Percentiles rank a stretch among this genome's conserved stretches.
These are phyloP conservation scores for Murina feae DNA, from an alignment of 2,113 vertebrate species.

Conservation along the genomic window DNA sequence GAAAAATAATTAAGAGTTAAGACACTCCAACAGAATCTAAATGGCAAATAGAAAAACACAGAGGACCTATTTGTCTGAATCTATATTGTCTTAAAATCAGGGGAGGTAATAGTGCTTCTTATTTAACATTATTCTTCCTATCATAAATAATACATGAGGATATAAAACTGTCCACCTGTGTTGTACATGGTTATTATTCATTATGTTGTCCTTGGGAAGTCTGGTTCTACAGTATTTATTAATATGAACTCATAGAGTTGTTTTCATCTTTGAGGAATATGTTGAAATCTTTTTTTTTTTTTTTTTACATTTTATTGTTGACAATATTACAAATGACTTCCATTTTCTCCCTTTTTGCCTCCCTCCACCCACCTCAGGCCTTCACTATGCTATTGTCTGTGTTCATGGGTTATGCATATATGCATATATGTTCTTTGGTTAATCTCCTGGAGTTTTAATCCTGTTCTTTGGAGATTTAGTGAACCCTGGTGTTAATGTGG, in stretches of 20 bases:
- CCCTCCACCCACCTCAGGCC: too few relatives aligned
- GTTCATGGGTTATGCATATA: too few relatives aligned
- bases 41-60: conserved; percentile 52
- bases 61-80: neutral
- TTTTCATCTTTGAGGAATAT: neutral
- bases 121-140: neutral
- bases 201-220: neutral
- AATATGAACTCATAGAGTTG: neutral
- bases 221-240: neutral
- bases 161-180: neutral
- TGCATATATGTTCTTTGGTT: too few relatives aligned
- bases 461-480: neutral
- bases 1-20: conserved; percentile 27
- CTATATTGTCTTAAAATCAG: neutral
- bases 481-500: conserved; percentile 19
- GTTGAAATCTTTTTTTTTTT: neutral
- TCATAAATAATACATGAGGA: neutral
- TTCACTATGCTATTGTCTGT: too few relatives aligned
- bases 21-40: conserved; percentile 38
- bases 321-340: too few relatives aligned
- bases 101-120: neutral
- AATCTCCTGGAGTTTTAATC: neutral
- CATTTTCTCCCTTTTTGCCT: too few relatives aligned
- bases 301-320: too few relatives aligned
- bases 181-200: neutral